Percentiles rank a stretch among this genome's conserved stretches.
Evolutionary conservation across 1,140 invertebrate species (phyloP).

Genomic region (Lasioglossum albipes): DNA sequence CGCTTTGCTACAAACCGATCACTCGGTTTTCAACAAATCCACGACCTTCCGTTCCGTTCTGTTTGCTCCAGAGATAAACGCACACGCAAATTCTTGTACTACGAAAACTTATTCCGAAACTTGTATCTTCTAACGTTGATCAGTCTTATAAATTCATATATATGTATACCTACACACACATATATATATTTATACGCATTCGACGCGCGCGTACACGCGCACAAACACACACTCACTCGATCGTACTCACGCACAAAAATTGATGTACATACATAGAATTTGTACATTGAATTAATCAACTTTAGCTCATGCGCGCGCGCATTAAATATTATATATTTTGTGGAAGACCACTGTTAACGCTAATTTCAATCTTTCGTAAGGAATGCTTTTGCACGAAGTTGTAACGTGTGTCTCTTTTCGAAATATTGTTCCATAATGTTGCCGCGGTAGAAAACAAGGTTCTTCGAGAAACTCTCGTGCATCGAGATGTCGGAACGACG

Average conservation of each 20-base stretch:
- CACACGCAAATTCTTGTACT: slow-evolving; percentile 5
- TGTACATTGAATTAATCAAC: not conserved
- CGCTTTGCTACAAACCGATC: not conserved
- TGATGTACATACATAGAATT: not conserved
- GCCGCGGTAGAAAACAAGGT: not conserved
- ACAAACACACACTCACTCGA: not conserved
- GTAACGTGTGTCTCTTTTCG: not conserved
- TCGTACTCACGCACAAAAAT: not conserved
- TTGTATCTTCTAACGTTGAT: slow-evolving; percentile 27
- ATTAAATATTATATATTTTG: not conserved
- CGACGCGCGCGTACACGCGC: not conserved
- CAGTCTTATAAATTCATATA: slow-evolving; percentile 41
- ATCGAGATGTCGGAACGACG: not conserved
- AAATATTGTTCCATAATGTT: not conserved
- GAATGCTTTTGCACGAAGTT: not conserved
- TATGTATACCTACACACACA: too few relatives aligned
- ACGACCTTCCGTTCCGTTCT: not conserved
- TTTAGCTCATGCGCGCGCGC: not conserved
- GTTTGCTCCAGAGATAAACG: not conserved
- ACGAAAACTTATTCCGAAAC: slow-evolving; percentile 13
- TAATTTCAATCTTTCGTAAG: not conserved
- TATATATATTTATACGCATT: too few relatives aligned
- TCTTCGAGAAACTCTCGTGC: not conserved
- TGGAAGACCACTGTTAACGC: not conserved
- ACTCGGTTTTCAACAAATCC: not conserved